Conservation (phyloP, 2,113 vertebrate species). For the Propithecus coquereli region DNA sequence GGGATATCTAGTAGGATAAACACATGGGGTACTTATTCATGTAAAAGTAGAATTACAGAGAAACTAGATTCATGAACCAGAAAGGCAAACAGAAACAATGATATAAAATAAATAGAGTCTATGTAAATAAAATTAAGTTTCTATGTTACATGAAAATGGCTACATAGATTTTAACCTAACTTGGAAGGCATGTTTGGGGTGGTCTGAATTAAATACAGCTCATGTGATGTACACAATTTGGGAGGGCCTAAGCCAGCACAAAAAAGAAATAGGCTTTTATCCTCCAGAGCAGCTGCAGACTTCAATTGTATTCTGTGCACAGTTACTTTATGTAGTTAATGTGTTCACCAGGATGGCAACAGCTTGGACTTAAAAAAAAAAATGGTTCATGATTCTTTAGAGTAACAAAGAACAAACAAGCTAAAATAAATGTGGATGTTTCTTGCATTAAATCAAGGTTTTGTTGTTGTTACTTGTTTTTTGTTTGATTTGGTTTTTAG, state of each 20-base stretch:
- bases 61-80: background rate
- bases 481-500: background rate
- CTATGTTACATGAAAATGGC: background rate
- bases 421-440: constrained; percentile 7
- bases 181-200: background rate
- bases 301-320: background rate
- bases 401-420: background rate
- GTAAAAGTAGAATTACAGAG: background rate
- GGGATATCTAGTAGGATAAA: background rate
- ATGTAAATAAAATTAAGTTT: background rate
- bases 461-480: background rate
- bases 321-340: background rate
- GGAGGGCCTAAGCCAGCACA: background rate
- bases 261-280: background rate
- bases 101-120: background rate
- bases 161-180: background rate
- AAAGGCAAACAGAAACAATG: background rate
- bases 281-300: background rate
- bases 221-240: background rate
- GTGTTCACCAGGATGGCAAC: background rate
- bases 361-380: background rate
- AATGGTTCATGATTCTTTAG: background rate
- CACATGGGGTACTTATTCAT: background rate
- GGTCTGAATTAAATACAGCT: background rate
- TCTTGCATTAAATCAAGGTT: background rate